phyloP scores from a whole-genome alignment of 2,113 vertebrate genomes.

The Cervus canadensis region DNA sequence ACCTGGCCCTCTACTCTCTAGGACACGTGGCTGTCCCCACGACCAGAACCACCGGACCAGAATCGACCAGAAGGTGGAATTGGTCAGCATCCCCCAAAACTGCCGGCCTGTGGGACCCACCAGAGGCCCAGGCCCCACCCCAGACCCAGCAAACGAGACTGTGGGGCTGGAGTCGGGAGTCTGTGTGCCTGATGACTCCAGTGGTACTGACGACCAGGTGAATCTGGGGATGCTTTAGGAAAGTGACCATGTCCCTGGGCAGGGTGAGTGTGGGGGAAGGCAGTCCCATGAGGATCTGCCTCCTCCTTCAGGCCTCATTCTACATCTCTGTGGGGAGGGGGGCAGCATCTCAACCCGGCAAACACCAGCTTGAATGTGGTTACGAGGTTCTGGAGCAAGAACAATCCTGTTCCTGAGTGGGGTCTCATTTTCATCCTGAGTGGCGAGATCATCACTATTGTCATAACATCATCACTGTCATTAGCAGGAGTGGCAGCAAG shows the following conservation, averaged over 20 bases:
- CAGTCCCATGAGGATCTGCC: fast-evolving
- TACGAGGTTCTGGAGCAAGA: background rate
- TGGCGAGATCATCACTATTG: too few relatives aligned
- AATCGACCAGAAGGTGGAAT: background rate
- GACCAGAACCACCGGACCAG: background rate
- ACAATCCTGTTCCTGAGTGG: fast-evolving
- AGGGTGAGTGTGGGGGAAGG: background rate
- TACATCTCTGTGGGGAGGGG: too few relatives aligned
- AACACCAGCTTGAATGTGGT: fast-evolving
- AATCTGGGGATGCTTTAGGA: fast-evolving
- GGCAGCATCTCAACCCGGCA: background rate
- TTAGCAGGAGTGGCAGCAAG: background rate
- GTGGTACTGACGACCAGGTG: background rate
- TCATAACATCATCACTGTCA: background rate
- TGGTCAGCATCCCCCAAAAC: background rate
- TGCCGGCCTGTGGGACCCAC: fast-evolving
- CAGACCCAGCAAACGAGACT: fast-evolving
- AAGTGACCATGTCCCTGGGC: fast-evolving
- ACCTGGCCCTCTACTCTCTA: background rate
- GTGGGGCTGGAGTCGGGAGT: background rate
- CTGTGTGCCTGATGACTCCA: fast-evolving
- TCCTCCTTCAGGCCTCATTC: fast-evolving
- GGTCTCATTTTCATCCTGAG: fast-evolving
- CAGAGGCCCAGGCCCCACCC: fast-evolving
- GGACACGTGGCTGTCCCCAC: background rate